Evolutionary conservation across 2,797 vertebrate genomes (phyloP).

Genomic region (Lycodopsis pacificus): DNA sequence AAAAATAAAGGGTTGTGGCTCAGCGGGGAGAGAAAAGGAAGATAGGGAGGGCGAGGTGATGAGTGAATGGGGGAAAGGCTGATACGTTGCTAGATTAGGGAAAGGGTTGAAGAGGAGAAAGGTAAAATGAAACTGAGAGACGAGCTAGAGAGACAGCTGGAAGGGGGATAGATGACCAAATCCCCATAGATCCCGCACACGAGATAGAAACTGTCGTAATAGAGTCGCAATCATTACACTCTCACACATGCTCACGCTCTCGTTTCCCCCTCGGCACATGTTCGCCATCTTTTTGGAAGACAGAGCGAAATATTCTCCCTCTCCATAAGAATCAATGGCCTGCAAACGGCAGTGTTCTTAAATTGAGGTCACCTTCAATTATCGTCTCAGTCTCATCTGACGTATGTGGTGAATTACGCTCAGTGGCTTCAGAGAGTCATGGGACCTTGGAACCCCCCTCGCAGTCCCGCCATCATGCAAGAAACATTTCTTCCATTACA

Average conservation of each 20-base stretch:
- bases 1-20: conserved; percentile 33
- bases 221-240: conserved; percentile 54
- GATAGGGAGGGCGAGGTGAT: neutral
- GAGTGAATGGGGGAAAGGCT: conserved; percentile 9
- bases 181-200: conserved; percentile 29
- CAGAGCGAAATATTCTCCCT: conserved; percentile 33
- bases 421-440: conserved; percentile 57
- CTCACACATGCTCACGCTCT: conserved; percentile 7
- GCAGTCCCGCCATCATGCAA: conserved; percentile 26
- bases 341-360: conserved; percentile 53
- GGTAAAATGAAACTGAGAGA: conserved; percentile 36
- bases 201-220: conserved; percentile 47
- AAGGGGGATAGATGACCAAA: conserved; percentile 44
- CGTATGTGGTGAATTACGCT: conserved; percentile 61
- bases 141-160: conserved; percentile 12
- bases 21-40: conserved; percentile 16
- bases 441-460: conserved; percentile 34
- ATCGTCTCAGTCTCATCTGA: conserved; percentile 55
- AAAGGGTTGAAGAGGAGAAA: conserved; percentile 20
- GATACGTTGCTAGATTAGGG: conserved; percentile 19
- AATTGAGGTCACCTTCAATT: conserved; percentile 78
- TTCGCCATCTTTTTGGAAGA: conserved; percentile 46
- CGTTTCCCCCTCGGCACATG: conserved; percentile 26
- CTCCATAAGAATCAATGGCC: conserved; percentile 56
- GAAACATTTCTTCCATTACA: conserved; percentile 50